Conservation (phyloP, 2,113 vertebrate genomes). For the Apteryx mantelli region DNA sequence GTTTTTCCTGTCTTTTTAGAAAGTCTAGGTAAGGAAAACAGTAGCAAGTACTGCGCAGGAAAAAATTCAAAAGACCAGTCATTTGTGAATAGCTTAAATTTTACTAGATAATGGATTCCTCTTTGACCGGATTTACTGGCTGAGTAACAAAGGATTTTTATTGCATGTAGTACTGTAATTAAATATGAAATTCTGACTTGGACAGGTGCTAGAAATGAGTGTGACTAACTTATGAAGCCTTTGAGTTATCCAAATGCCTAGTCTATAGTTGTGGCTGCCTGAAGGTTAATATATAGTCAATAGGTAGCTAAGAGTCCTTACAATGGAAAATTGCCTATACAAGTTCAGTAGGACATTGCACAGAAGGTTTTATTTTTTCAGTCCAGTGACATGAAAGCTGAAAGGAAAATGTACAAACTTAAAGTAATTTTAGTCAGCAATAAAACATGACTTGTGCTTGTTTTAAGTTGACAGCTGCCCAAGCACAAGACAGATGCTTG, state of each 20-base stretch:
- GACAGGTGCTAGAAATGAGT: neutral
- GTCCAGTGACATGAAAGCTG: accelerated
- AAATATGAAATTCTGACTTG: neutral
- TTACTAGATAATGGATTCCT: neutral
- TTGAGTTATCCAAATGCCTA: neutral
- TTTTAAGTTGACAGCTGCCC: neutral
- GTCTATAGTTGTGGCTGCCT: accelerated
- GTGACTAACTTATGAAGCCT: no score
- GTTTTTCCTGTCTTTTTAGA: neutral
- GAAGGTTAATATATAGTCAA: no score
- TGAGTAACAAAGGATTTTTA: neutral
- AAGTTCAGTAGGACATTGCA: accelerated
- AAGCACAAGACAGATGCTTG: neutral
- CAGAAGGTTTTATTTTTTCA: neutral
- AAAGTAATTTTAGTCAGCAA: neutral
- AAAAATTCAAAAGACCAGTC: neutral
- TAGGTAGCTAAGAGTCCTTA: neutral
- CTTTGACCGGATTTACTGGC: neutral
- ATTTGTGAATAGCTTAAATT: neutral
- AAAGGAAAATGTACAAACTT: no score
- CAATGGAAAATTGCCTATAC: accelerated
- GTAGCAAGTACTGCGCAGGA: neutral
- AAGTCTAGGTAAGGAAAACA: no score
- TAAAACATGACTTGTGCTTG: neutral
- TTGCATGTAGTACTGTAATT: neutral